Evolutionary conservation across 1,140 invertebrate species (phyloP), one percentile per base, ranked within the genome.

Genomic region (Radopholus similis): DNA sequence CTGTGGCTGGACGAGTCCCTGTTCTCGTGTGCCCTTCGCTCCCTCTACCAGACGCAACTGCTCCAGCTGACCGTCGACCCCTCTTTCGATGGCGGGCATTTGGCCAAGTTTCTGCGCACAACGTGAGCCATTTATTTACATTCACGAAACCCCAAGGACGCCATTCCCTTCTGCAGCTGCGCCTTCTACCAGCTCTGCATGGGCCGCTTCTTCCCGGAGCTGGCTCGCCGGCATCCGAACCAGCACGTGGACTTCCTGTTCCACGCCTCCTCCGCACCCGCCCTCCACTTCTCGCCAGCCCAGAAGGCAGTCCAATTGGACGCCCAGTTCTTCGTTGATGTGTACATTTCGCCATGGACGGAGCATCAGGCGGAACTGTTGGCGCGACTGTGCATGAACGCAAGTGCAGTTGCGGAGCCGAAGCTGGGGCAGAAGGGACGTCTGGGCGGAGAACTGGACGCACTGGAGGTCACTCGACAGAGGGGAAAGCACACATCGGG

Each of bases 111-210:
- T 51, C 49, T 73, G 18, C 28, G 44, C 5, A 75, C 73, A 28
- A 68, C 37, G 57, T 74, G 13, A 47, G 64, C 34, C 15, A 30
- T 23, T 23, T 44, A 44, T 1, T 23, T 71, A n/a, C 49, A 2
- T 0, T 30, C 67, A 13, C 8, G 26, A 23, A 18, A 66, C 23
- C 26, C 5, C n/a, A 49, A 47, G 2, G 18, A 47, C n/a, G 11
- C 21, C 15, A 42, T 38, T 47, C 44, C 18, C 42, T 18, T n/a
- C 30, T 49, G 15, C n/a, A 74, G 73, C 37, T 74, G 73, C 34
- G 37, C 35, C 54, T 76, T 72, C 34, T 68, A 44, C 47, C 49
- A 77, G 53, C 44, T 75, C 21, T 75, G 73, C 58, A 30, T 75
- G 28, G 73, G 73, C 4, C 71, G 47, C 42, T 77, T 75, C 40